Evolutionary conservation across 2,113 vertebrate species (phyloP).

Genomic region (Naja naja): DNA sequence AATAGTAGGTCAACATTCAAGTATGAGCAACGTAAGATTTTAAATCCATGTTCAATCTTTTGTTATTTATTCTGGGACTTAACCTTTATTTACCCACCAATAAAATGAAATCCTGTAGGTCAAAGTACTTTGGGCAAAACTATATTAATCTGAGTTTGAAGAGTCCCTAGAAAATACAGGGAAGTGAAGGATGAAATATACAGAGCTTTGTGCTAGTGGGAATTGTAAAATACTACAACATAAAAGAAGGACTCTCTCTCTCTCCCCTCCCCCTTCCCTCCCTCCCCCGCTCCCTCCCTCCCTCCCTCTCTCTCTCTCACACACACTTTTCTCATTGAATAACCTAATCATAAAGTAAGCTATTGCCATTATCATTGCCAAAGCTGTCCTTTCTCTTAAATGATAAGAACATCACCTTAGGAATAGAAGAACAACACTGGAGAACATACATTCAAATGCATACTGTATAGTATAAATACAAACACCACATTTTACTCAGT

Average conservation of each 20-base stretch:
- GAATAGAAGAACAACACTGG: neutral
- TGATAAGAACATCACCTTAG: neutral
- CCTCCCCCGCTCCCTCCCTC: neutral
- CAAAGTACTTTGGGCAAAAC: neutral
- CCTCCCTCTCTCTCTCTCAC: too few relatives aligned
- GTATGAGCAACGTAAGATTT: neutral
- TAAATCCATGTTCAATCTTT: conserved; percentile 7
- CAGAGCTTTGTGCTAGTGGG: neutral
- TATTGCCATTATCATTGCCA: neutral
- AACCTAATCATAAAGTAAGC: neutral
- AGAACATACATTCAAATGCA: neutral
- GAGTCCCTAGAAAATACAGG: neutral
- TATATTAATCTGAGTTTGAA: neutral
- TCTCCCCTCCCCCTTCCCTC: neutral
- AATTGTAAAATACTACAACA: neutral
- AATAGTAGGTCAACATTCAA: conserved; percentile 20
- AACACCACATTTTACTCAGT: neutral
- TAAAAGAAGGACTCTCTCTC: neutral
- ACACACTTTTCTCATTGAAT: neutral
- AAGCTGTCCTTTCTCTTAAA: neutral
- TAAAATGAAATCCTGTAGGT: conserved; percentile 20
- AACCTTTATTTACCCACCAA: conserved; percentile 23
- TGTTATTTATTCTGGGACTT: conserved; percentile 17
- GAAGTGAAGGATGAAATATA: neutral
- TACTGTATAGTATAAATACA: neutral